Percentiles rank a stretch among this genome's conserved stretches.
Evolutionary conservation across 2,113 vertebrate species (phyloP).

Genomic region (Stictonetta naevosa): DNA sequence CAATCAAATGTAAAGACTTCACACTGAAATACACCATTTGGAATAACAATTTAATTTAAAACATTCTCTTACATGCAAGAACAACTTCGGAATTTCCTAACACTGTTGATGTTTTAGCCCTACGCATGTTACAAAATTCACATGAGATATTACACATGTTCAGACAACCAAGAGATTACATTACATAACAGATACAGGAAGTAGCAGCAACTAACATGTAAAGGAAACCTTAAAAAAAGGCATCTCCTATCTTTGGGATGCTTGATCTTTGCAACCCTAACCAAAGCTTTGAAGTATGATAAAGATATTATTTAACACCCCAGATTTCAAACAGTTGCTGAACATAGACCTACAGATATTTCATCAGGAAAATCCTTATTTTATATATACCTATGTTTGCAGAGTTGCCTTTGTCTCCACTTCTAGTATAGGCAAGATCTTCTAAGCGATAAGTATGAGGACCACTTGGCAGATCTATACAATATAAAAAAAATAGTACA

Average conservation of each 20-base stretch:
- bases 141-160: neutral
- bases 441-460: constrained; percentile 83
- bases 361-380: neutral
- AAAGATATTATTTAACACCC: neutral
- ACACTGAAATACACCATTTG: neutral
- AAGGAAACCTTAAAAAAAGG: neutral
- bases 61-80: neutral
- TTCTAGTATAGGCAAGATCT: constrained; percentile 86
- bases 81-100: neutral
- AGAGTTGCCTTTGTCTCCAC: constrained; percentile 87
- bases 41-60: neutral
- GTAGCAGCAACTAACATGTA: neutral
- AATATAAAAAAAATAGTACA: neutral
- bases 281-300: neutral
- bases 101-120: neutral
- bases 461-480: constrained; percentile 83
- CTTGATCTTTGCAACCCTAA: neutral
- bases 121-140: neutral
- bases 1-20: constrained; percentile 28
- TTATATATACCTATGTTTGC: constrained; percentile 82
- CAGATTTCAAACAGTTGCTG: neutral
- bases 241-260: neutral
- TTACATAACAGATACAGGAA: neutral
- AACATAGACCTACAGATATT: neutral
- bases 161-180: neutral